phyloP scores from a whole-genome alignment of 2,888 invertebrate genomes.

The Aphidius colemani region DNA sequence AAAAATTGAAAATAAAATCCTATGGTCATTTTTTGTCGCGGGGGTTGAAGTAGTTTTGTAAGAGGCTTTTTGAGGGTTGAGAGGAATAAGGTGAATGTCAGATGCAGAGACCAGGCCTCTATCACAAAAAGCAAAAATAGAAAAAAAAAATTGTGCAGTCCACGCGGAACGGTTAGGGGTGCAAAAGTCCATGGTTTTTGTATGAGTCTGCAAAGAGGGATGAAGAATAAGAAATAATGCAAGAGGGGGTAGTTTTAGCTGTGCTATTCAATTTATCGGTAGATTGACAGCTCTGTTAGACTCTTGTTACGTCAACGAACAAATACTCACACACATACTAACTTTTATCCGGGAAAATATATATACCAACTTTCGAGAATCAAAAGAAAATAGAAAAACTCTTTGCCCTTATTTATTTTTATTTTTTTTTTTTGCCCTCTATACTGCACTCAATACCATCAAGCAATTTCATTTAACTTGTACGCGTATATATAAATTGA shows the following conservation, averaged over 20 bases:
- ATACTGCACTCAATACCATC: too few species aligned
- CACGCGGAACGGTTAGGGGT: conserved; percentile 11
- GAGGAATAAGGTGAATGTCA: conserved; percentile 42
- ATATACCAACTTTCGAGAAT: conserved; percentile 26
- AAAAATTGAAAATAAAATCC: neutral
- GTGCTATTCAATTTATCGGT: conserved; percentile 58
- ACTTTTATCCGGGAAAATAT: too few species aligned
- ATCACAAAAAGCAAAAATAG: conserved; percentile 46
- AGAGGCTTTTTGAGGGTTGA: neutral
- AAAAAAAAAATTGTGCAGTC: conserved; percentile 17
- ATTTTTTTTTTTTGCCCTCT: too few species aligned
- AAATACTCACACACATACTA: conserved; percentile 31
- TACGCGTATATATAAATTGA: neutral
- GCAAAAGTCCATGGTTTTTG: conserved; percentile 39
- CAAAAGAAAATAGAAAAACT: conserved; percentile 16
- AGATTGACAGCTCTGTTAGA: conserved; percentile 59
- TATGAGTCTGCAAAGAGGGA: conserved; percentile 32
- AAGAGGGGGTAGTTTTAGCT: conserved; percentile 56
- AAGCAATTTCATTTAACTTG: too few species aligned
- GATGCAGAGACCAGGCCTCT: conserved; percentile 47
- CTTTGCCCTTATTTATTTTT: too few species aligned
- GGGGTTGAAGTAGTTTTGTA: too few species aligned
- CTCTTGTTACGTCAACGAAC: conserved; percentile 51
- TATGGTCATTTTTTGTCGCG: neutral
- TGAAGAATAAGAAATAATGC: conserved; percentile 39